Conservation (phyloP, 2,888 invertebrate genomes). For the Latrodectus hesperus region DNA sequence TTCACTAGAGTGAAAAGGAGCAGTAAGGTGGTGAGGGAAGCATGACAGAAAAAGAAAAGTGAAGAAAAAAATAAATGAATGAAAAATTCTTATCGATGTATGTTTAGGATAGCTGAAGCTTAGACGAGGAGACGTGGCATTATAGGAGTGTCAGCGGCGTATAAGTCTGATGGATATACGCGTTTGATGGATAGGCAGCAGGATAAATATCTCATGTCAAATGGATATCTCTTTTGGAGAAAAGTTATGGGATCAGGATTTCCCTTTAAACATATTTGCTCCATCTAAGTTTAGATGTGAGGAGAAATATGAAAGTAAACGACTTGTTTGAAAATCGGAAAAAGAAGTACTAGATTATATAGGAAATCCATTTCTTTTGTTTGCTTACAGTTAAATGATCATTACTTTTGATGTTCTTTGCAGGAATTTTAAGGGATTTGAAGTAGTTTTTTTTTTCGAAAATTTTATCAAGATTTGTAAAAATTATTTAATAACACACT, state of each 20-base stretch:
- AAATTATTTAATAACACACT: no score
- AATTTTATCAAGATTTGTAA: no score
- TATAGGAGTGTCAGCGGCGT: constrained; percentile 40
- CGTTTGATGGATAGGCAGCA: constrained; percentile 47
- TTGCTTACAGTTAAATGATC: no score
- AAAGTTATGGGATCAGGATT: constrained; percentile 31
- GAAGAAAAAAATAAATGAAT: not conserved
- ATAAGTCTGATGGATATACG: constrained; percentile 51
- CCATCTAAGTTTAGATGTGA: constrained; percentile 4
- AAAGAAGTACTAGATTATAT: no score
- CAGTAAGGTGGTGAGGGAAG: constrained; percentile 23
- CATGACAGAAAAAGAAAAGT: not conserved
- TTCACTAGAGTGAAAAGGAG: constrained; percentile 25
- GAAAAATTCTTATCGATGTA: constrained; percentile 5
- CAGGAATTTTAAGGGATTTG: no score
- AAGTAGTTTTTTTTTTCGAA: no score
- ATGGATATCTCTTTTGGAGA: constrained; percentile 39
- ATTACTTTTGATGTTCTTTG: no score
- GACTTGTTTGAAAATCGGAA: not conserved
- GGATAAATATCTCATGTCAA: constrained; percentile 58
- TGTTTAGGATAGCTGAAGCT: constrained; percentile 29
- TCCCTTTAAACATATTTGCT: constrained; percentile 34
- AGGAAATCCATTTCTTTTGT: no score
- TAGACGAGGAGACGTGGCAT: constrained; percentile 29
- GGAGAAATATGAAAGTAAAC: not conserved